Conservation (phyloP, 23 tunicate genomes). For the Ascidia mentula region DNA sequence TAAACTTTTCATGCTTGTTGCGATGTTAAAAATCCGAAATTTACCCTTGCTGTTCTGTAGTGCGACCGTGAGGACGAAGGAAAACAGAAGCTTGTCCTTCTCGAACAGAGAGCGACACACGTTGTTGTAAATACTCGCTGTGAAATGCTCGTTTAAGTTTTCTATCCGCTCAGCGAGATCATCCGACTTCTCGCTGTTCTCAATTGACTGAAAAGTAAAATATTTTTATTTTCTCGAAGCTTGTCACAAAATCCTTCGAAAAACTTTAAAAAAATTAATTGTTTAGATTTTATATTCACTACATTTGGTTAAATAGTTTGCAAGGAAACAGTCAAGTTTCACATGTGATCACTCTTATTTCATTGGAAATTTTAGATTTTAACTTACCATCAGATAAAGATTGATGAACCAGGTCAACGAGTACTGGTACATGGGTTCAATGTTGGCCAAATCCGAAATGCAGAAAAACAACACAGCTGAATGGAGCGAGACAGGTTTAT, state of each 20-base stretch:
- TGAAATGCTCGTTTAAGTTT: constrained; percentile 90
- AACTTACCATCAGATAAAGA: constrained; percentile 66
- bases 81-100: constrained; percentile 91
- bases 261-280: no score
- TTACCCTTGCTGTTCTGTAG: constrained; percentile 72
- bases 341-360: no score
- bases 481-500: constrained; percentile 90
- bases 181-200: constrained; percentile 75
- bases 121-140: constrained; percentile 90
- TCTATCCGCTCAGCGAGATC: constrained; percentile 70
- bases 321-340: no score
- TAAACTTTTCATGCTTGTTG: no score
- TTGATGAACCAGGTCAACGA: constrained; percentile 93
- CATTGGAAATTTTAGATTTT: no score
- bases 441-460: constrained; percentile 89
- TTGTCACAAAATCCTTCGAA: no score
- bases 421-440: constrained; percentile 97
- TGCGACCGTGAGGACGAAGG: constrained; percentile 85
- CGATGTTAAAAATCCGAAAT: not conserved
- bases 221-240: no score
- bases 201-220: constrained; percentile 54
- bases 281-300: no score
- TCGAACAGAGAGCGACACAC: constrained; percentile 93
- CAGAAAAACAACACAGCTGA: constrained; percentile 97
- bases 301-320: no score